phyloP scores from a whole-genome alignment of 2,888 invertebrate genomes.

The Oxytorus armatus region DNA sequence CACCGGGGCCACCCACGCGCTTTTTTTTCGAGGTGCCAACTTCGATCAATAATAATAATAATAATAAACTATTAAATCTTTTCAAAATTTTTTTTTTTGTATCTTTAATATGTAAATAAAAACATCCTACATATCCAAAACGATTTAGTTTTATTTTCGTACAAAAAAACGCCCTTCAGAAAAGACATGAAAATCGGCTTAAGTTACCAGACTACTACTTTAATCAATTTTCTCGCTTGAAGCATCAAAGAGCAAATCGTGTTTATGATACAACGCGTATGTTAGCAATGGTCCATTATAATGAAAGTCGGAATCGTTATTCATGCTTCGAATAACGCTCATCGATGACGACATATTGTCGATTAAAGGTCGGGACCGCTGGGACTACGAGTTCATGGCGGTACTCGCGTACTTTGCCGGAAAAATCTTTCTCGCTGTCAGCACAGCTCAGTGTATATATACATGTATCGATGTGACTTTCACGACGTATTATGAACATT shows the following conservation, averaged over 20 bases:
- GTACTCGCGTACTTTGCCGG: conserved; percentile 20
- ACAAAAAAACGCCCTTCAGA: too few species aligned
- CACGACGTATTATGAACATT: conserved; percentile 21
- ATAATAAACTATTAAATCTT: too few species aligned
- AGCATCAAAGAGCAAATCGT: background rate
- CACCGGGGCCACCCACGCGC: too few species aligned
- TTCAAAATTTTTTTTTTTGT: too few species aligned
- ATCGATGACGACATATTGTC: conserved; percentile 31
- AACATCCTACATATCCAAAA: too few species aligned
- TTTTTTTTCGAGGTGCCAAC: too few species aligned
- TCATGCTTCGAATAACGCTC: background rate
- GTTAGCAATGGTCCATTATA: background rate
- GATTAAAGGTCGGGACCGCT: conserved; percentile 62
- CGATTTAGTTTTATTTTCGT: too few species aligned
- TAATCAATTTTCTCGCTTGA: background rate
- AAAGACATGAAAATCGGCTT: too few species aligned
- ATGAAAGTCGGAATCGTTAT: conserved; percentile 16
- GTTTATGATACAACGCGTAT: background rate
- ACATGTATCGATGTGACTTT: conserved; percentile 16
- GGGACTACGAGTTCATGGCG: conserved; percentile 28
- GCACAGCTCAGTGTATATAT: conserved; percentile 35
- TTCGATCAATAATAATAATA: too few species aligned
- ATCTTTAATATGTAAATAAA: too few species aligned
- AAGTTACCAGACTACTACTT: too few species aligned
- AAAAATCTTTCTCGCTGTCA: conserved; percentile 38